Base-by-base conservation (phyloP, 2,797 vertebrate genomes). In the Calcarius lapponicus region DNA sequence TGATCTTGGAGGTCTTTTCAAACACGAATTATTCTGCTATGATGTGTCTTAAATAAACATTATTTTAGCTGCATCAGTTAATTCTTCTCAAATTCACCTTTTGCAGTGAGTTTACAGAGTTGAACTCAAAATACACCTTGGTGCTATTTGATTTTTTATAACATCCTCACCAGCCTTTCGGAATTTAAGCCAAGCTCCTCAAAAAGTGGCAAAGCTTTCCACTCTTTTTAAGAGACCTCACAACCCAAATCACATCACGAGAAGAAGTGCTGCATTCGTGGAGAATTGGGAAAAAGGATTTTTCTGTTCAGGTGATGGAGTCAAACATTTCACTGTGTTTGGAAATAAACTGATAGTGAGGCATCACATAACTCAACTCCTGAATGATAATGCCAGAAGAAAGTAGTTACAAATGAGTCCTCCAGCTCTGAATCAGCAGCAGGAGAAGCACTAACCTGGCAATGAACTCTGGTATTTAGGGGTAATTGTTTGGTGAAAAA, bases 391-490 rank as follows among this genome's bases (percentile, higher is more conserved):
- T 72, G 86, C 48, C 47, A 29, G 69, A 65, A 57, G 34, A 78
- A 93, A 94, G 83, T 61, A 84, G 94, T 94, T 92, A 94, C 79
- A 83, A 87, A 80, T 1, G 34, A 93, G 40, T 36, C 40, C 70
- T 80, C 72, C 80, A 60, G 91, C 57, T 86, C 22, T 25, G 82
- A 67, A 80, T 88, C 54, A 64, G 80, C 4, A 60, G 62, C 83
- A 89, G 72, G 69, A 89, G 76, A 65, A 26, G 66, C 61, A 53
- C 95, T 92, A 96, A 92, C 94, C 97, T 40, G 72, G 86, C 83
- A 57, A 13, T 95, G 95, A 95, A 92, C 91, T 89, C 87, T 94
- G 91, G 64, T 96, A 84, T 96, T 93, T 96, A 47, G 74, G 66
- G 95, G 89, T 67, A 95, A 95, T 88, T 89, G 91, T 89, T 92